phyloP scores from a whole-genome alignment of 2,888 invertebrate species.

The Spilarctia lutea region DNA sequence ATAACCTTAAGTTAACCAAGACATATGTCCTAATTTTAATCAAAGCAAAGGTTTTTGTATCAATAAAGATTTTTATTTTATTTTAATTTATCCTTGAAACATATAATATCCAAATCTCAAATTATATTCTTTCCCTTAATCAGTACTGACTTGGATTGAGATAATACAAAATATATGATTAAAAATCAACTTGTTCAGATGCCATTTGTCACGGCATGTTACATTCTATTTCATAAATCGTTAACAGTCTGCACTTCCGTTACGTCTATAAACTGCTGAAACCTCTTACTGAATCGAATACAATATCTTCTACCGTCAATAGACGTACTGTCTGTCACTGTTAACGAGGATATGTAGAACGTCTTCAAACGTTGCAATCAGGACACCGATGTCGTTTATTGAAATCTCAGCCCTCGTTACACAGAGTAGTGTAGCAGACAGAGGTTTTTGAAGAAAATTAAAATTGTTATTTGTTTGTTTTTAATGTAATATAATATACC shows the following conservation, averaged over 20 bases:
- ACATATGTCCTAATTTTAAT: too few relatives aligned
- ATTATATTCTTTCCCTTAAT: neutral
- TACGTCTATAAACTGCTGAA: conserved; percentile 20
- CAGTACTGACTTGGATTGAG: neutral
- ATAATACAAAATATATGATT: neutral
- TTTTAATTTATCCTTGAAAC: too few relatives aligned
- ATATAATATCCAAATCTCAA: too few relatives aligned
- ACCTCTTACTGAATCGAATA: conserved; percentile 24
- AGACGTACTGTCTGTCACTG: conserved; percentile 57
- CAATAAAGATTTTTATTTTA: too few relatives aligned
- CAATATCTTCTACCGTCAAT: conserved; percentile 22
- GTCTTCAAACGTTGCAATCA: conserved; percentile 72
- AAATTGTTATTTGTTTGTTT: neutral
- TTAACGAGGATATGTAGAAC: conserved; percentile 70
- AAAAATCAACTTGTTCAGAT: neutral
- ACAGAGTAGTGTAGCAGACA: conserved; percentile 58
- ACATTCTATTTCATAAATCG: conserved; percentile 5
- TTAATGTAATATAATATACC: neutral
- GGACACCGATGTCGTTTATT: conserved; percentile 77
- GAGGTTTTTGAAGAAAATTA: conserved; percentile 33
- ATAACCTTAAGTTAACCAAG: too few relatives aligned
- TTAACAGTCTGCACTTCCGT: conserved; percentile 9
- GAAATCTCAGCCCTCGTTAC: conserved; percentile 76
- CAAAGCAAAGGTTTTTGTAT: too few relatives aligned
- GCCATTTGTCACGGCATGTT: conserved; percentile 6